phyloP scores from a whole-genome alignment of 2,888 invertebrate species.

The Myopa testacea region DNA sequence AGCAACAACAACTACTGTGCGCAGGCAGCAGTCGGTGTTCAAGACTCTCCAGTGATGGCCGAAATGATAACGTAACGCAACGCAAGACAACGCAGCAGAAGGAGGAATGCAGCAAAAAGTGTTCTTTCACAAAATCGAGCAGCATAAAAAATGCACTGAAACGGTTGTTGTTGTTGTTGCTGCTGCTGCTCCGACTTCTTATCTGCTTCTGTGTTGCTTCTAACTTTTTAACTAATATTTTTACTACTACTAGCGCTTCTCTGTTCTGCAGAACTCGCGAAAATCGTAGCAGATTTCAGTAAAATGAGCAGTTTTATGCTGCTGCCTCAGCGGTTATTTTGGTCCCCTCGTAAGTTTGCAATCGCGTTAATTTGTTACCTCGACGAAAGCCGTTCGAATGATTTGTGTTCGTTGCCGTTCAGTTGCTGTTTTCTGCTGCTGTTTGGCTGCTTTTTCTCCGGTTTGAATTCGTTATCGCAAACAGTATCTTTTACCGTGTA shows the following conservation, averaged over 20 bases:
- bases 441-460: neutral
- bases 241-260: neutral
- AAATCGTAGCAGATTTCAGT: neutral
- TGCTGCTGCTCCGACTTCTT: neutral
- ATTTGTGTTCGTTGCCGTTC: too few species aligned
- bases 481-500: constrained; percentile 12
- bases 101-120: too few species aligned
- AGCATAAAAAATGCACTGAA: neutral
- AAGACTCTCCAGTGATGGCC: constrained; percentile 13
- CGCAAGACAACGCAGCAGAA: neutral
- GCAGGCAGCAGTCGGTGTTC: neutral
- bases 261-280: neutral
- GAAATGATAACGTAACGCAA: constrained; percentile 1
- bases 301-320: neutral
- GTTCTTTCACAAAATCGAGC: neutral
- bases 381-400: too few species aligned
- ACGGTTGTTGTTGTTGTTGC: neutral
- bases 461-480: neutral
- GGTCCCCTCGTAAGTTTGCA: too few species aligned
- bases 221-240: neutral
- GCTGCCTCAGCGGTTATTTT: too few species aligned
- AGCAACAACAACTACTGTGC: constrained; percentile 18
- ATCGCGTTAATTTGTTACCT: too few species aligned
- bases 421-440: too few species aligned
- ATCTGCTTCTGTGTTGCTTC: neutral